Base-by-base conservation (phyloP, 2,797 vertebrate species). In the Naso thynnoides region DNA sequence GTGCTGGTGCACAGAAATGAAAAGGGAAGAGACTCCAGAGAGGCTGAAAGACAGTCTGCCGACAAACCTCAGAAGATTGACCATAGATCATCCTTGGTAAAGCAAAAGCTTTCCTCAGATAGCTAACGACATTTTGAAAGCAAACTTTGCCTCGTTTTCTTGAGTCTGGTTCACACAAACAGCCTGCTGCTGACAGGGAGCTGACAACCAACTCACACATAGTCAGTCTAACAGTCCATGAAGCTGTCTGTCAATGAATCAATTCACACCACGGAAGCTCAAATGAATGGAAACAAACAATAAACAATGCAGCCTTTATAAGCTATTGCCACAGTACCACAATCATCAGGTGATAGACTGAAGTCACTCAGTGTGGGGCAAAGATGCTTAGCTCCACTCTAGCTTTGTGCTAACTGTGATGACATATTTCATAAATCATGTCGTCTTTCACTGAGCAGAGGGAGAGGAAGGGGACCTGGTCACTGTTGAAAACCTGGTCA, bases 341-440 rank as follows among this genome's bases (percentile, higher is more conserved):
- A 76, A 84, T 79, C 70, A 56, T 64, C 58, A 14, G 16, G 78
- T 87, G 86, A 92, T 86, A 47, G 85, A 91, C 85, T 52, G 78
- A 77, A 81, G 76, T 71, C 53, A 42, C 36, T 70, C 50, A 1
- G 65, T 36, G 74, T 48, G 59, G 42, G 65, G 49, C 33, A 36
- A n/a, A 62, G 78, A 80, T 63, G 79, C 72, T 63, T 74, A 59
- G 68, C 80, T 79, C 78, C 66, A 67, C 73, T 56, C 69, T 57
- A 77, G 68, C 84, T 82, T 47, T 77, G 79, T 71, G 81, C 81
- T 75, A 86, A 85, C 78, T 54, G 70, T 48, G 38, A 71, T 76
- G 76, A 80, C 81, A 83, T 75, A 31, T 83, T 79, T 78, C 83
- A 90, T 90, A 82, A 86, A 88, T 92, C 89, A 83, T 73, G 64